Evolutionary conservation across 2,113 vertebrate genomes (phyloP), one percentile per base, ranked within the genome.

Genomic region (Centropus unirufus): DNA sequence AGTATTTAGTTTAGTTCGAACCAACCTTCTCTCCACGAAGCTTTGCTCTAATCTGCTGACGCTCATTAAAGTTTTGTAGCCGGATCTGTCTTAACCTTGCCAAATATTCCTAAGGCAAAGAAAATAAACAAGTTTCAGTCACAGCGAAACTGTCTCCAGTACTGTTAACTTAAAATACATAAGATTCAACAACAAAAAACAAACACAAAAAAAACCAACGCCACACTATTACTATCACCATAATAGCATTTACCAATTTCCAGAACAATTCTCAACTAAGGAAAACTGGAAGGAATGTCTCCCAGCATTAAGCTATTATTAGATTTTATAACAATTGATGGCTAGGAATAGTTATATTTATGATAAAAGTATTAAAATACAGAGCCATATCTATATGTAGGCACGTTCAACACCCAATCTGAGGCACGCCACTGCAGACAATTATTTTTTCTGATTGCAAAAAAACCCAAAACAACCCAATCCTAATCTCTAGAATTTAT

Each of bases 51-150:
- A 99, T 99, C 97, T 99, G 98, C 85, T 99, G 99, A 57, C 99
- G 98, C 93, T 99, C 99, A 79, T 99, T 99, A 84, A 99, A 99
- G 97, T 99, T 99, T 94, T 99, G 99, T 93, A 99, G 96, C 72
- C 99, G 98, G 96, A 99, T 99, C 96, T 99, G 99, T 79, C 98
- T 98, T 89, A 99, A 96, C 90, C 99, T 98, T 58, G 98, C 97
- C 97, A 99, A 97, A 94, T 99, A 99, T 88, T 99, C 99, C 99
- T 99, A 97, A 80, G 0, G 4, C 72, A 90, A 93, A 85, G 72
- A 86, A 84, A 61, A 7, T 2, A 94, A 96, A 11, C 4, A 29
- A 77, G 32, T 72, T 84, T 95, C 57, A 72, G 83, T 44, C 86
- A 55, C 19, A 66, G 49, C 11, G 58, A 96, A 96, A 93, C 30